These are phyloP conservation scores for Noturus placidus DNA, from an alignment of 2,113 vertebrate species.

Conservation along the genomic window DNA sequence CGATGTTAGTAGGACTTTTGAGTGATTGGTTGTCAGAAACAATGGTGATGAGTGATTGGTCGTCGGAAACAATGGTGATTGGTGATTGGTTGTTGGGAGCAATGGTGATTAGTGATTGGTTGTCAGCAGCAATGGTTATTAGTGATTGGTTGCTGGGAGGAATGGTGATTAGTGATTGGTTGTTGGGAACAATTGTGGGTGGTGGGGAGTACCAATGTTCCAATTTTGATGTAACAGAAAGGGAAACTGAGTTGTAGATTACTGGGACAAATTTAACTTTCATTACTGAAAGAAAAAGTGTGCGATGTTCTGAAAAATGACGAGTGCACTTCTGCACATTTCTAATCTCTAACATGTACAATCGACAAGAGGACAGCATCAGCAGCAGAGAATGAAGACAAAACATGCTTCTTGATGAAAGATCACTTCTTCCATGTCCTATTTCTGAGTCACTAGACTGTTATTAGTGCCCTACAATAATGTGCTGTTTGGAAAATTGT, in stretches of 20 bases:
- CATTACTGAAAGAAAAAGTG: background rate
- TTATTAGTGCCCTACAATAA: background rate
- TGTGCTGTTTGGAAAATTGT: background rate
- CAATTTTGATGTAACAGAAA: background rate
- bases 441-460: background rate
- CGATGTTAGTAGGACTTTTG: background rate
- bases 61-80: background rate
- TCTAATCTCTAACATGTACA: background rate
- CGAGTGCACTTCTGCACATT: background rate
- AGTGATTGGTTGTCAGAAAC: background rate
- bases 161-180: background rate
- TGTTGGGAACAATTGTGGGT: background rate
- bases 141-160: background rate
- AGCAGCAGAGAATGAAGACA: background rate
- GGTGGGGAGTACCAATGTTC: background rate
- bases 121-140: background rate
- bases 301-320: background rate
- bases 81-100: background rate
- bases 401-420: background rate
- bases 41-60: background rate
- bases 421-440: background rate
- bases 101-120: background rate
- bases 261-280: background rate
- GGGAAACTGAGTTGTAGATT: background rate
- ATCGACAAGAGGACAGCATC: background rate